Base-by-base conservation (phyloP, 2,888 invertebrate genomes). In the Rotaria socialis region DNA sequence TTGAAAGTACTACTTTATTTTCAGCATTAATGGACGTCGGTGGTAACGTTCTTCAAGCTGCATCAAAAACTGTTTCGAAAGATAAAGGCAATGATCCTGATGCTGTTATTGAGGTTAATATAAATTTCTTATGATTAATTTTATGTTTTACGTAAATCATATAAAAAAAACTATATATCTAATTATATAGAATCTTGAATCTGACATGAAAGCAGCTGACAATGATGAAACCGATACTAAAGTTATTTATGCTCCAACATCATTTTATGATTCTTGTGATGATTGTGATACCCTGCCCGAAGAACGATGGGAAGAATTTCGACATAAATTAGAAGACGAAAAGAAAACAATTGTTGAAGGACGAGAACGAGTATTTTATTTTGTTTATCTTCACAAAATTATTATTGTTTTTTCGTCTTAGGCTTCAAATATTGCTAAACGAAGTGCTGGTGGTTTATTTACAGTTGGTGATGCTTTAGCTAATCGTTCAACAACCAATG, bases 381-480 rank as follows among this genome's bases (percentile, higher is more conserved):
- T 80, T 41, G 14, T 67, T 14, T 27, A 16, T 67, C 5, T 27
- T 35, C 52, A 16, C 2, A 16, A 35, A 27, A 16, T 5, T 27
- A 27, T 74, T 75, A 47, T 50, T 50, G 14, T 52, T 24, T 55
- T 5, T 85, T 43, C 35, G 35, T 43, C 50, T 11, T 19, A 85
- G 27, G 85, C 87, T 41, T 84, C 84, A 16, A 14, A 85, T n/a
- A 43, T 85, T n/a, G 85, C 85, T 22, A 87, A 87, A 35, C 24
- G 85, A 84, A 87, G 84, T 55, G 75, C 85, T 41, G 55, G 50
- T 52, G 86, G 86, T 43, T 75, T 86, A 84, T 86, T 85, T 24
- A 84, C 75, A 7, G 85, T 85, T 35, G 86, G 85, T n/a, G 60
- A 52, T 74, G 87, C 67, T 22, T 27, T 85, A 27, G 85, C 84